A percentile compares a stretch with the other conserved stretches of the same genome.
Conservation (phyloP, 2,797 vertebrate species). For the Sebastes flavidus region DNA sequence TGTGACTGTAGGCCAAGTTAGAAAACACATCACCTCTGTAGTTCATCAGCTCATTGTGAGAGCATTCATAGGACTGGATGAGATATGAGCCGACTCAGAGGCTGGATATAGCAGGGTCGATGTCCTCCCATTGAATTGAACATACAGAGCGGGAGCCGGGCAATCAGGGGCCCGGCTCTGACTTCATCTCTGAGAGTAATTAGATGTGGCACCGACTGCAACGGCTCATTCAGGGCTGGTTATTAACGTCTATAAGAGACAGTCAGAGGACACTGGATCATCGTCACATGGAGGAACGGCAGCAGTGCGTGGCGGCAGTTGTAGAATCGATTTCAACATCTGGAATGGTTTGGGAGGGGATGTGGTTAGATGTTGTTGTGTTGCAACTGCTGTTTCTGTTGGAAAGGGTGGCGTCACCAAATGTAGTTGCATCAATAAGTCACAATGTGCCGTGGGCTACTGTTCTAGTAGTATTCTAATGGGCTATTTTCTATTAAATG, state of each 20-base stretch:
- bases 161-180: constrained; percentile 27
- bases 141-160: constrained; percentile 11
- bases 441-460: background rate
- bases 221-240: constrained; percentile 34
- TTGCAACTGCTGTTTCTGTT: background rate
- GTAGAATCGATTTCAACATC: constrained; percentile 20
- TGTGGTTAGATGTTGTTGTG: background rate
- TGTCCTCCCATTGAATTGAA: constrained; percentile 37
- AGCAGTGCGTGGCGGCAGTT: background rate
- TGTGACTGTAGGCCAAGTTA: background rate
- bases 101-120: constrained; percentile 40
- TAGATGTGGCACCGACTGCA: constrained; percentile 54
- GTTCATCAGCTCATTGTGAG: constrained; percentile 37
- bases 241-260: constrained; percentile 49
- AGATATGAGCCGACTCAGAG: constrained; percentile 41
- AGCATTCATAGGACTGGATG: constrained; percentile 33
- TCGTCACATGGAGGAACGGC: constrained; percentile 11
- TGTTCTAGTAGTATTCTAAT: background rate
- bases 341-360: background rate
- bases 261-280: constrained; percentile 21
- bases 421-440: background rate
- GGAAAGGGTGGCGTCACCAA: background rate
- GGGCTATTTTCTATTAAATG: background rate
- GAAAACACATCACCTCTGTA: constrained; percentile 20
- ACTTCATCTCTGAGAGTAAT: constrained; percentile 60